Conservation (phyloP, 2,888 invertebrate species). For the Eulithis prunata region DNA sequence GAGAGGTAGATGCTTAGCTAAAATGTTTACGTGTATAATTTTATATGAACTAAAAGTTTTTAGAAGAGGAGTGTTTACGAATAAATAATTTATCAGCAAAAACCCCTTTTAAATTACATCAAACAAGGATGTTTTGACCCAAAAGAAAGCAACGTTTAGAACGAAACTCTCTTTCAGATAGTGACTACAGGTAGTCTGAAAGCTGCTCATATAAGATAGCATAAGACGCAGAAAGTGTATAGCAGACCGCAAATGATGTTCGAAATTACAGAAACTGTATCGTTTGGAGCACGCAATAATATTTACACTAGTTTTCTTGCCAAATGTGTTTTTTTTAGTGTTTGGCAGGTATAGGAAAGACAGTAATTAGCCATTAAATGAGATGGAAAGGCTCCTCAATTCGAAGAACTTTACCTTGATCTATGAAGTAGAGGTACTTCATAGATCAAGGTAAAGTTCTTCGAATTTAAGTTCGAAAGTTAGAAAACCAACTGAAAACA, state of each 20-base stretch:
- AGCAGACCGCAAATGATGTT: constrained; percentile 1
- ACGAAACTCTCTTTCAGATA: too few species aligned
- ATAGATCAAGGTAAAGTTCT: constrained; percentile 22
- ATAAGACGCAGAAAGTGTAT: constrained; percentile 2
- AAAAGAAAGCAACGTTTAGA: too few species aligned
- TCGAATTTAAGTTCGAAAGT: constrained; percentile 12
- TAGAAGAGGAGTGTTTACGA: too few species aligned
- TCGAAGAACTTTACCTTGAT: constrained; percentile 26
- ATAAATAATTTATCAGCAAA: too few species aligned
- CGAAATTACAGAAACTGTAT: constrained; percentile 16
- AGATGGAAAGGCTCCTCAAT: constrained; percentile 31
- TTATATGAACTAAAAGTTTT: too few species aligned
- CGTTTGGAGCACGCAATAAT: constrained; percentile 41
- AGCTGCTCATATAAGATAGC: not conserved
- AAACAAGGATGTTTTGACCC: not conserved
- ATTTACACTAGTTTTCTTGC: constrained; percentile 45
- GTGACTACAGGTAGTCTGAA: too few species aligned
- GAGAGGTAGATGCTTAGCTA: not conserved
- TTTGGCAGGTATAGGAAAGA: constrained; percentile 52
- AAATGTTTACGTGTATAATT: too few species aligned
- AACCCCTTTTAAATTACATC: too few species aligned
- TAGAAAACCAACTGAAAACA: constrained; percentile 1
- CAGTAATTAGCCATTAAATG: constrained; percentile 58
- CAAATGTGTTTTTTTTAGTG: constrained; percentile 47
- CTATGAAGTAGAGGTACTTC: constrained; percentile 13